phyloP scores from a whole-genome alignment of 2,888 invertebrate species.

The Dioctria linearis region DNA sequence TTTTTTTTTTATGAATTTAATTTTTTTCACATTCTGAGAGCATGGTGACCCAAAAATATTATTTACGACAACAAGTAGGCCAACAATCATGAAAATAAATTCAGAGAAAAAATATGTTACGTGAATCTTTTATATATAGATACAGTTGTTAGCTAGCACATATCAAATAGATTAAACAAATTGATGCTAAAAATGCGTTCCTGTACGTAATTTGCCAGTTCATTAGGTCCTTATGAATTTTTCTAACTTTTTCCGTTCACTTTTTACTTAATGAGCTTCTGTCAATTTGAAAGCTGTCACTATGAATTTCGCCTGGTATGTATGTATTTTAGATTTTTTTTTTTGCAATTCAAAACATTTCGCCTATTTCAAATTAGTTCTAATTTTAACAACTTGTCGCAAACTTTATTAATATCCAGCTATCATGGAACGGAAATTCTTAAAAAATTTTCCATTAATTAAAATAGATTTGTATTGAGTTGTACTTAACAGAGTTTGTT shows the following conservation, averaged over 20 bases:
- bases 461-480: too few relatives aligned
- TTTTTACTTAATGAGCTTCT: conserved; percentile 23
- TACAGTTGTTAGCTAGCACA: not conserved
- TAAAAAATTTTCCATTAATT: too few relatives aligned
- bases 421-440: too few relatives aligned
- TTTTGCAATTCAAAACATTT: too few relatives aligned
- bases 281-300: not conserved
- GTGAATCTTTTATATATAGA: not conserved
- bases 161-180: conserved; percentile 27
- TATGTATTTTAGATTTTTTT: too few relatives aligned
- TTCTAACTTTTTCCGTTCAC: not conserved
- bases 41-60: conserved; percentile 21
- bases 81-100: conserved; percentile 17
- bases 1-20: too few relatives aligned
- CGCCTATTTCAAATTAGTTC: too few relatives aligned
- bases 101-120: not conserved
- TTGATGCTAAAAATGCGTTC: not conserved
- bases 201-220: too few relatives aligned
- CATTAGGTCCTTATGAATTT: not conserved
- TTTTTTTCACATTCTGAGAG: conserved; percentile 6
- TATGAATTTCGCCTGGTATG: not conserved
- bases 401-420: too few relatives aligned
- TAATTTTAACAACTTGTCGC: too few relatives aligned
- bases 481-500: too few relatives aligned
- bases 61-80: conserved; percentile 22